These are phyloP conservation scores for Lysandra bellargus DNA, from an alignment of 2,888 invertebrate genomes.

Conservation along the genomic window DNA sequence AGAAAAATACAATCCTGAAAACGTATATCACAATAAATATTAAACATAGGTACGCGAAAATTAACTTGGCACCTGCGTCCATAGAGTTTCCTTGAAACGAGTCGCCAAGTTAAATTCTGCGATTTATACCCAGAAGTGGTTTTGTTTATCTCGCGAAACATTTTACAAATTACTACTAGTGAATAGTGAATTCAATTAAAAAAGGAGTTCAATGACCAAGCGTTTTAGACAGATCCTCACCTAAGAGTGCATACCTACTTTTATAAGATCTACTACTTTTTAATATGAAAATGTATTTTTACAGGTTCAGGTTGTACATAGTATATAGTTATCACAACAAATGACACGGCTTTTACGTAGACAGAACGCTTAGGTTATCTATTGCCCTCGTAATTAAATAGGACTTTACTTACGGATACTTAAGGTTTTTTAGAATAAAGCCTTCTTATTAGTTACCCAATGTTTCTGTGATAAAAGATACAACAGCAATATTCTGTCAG, in stretches of 20 bases:
- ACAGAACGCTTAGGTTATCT: constrained; percentile 28
- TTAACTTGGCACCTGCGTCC: background rate
- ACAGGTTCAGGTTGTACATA: constrained; percentile 31
- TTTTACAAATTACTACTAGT: constrained; percentile 8
- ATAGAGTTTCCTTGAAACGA: background rate
- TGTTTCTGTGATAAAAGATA: constrained; percentile 26
- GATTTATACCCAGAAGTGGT: background rate
- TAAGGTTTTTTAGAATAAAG: constrained; percentile 28
- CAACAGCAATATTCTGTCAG: constrained; percentile 6
- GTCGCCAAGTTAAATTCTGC: background rate
- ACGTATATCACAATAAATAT: no score
- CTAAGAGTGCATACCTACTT: constrained; percentile 25
- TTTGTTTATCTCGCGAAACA: background rate
- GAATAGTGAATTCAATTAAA: background rate
- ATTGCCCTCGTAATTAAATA: constrained; percentile 26
- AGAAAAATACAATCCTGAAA: background rate
- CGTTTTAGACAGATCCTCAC: constrained; percentile 26
- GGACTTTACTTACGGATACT: constrained; percentile 17
- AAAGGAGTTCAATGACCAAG: constrained; percentile 23
- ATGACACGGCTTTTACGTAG: constrained; percentile 29
- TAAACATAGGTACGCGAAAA: no score
- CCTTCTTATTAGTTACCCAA: background rate
- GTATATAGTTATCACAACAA: constrained; percentile 12
- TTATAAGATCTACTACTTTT: constrained; percentile 30
- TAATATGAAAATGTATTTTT: constrained; percentile 30